phyloP scores from a whole-genome alignment of 2,888 invertebrate species.

The Lypha dubia region DNA sequence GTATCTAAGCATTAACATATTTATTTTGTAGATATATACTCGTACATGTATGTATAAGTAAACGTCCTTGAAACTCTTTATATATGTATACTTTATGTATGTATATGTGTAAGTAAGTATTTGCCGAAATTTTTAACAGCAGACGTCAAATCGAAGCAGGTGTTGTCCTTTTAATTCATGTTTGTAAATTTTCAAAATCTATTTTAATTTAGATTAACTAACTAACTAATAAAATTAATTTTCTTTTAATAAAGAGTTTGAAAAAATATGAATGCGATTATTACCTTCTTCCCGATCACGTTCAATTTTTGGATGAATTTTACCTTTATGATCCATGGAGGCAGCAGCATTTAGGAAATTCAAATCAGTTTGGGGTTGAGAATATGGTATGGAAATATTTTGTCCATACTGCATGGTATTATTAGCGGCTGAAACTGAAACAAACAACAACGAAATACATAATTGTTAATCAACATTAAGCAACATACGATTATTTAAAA shows the following conservation, averaged over 20 bases:
- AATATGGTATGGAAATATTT: constrained; percentile 84
- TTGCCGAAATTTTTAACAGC: constrained; percentile 24
- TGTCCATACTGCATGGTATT: constrained; percentile 84
- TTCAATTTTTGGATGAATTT: constrained; percentile 84
- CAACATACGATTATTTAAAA: neutral
- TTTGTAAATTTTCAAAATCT: neutral
- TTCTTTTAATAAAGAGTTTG: constrained; percentile 10
- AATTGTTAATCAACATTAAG: neutral
- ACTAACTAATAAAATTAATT: neutral
- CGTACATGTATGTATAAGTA: too few species aligned
- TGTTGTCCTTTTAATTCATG: constrained; percentile 3
- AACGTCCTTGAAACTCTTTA: constrained; percentile 60
- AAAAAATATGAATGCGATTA: constrained; percentile 49
- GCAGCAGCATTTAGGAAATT: constrained; percentile 82
- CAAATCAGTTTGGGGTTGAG: constrained; percentile 83
- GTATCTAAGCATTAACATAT: constrained; percentile 16
- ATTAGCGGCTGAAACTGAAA: constrained; percentile 82
- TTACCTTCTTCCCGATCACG: constrained; percentile 84
- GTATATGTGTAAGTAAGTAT: too few species aligned
- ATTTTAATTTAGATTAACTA: neutral
- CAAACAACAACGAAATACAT: constrained; percentile 7
- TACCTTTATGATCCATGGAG: constrained; percentile 82
- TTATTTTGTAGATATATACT: neutral
- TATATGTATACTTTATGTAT: constrained; percentile 10
- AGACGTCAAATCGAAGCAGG: constrained; percentile 14